These are phyloP conservation scores for Pyxicephalus adspersus DNA, from an alignment of 2,113 vertebrate genomes.

Conservation along the genomic window DNA sequence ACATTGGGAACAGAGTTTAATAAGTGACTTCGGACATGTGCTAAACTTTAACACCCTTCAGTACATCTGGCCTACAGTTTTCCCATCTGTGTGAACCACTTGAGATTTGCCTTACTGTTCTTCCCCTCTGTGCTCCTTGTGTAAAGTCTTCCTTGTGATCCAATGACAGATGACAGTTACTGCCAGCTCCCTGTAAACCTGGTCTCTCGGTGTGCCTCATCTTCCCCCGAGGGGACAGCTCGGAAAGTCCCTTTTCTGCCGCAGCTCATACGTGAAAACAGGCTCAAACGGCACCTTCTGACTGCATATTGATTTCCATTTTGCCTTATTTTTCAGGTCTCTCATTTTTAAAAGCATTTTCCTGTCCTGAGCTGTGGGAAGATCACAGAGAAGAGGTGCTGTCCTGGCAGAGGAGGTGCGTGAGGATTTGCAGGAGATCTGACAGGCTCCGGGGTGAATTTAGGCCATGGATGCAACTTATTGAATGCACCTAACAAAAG, in stretches of 20 bases:
- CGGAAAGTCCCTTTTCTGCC: background rate
- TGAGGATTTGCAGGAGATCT: background rate
- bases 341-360: conserved; percentile 44
- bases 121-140: background rate
- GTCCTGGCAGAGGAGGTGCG: fast-evolving
- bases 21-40: background rate
- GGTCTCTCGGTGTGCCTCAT: conserved; percentile 22
- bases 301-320: conserved; percentile 61
- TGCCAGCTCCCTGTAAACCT: conserved; percentile 28
- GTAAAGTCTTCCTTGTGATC: fast-evolving
- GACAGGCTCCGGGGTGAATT: background rate
- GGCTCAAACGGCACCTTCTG: conserved; percentile 55
- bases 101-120: conserved; percentile 3
- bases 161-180: conserved; percentile 4
- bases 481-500: no score
- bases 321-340: conserved; percentile 51
- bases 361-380: conserved; percentile 8
- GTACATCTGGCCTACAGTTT: background rate
- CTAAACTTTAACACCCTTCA: background rate
- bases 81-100: background rate
- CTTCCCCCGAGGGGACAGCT: background rate
- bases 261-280: conserved; percentile 34
- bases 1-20: background rate
- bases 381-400: background rate
- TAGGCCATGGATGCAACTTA: background rate